Percentiles rank a stretch among this genome's conserved stretches.
phyloP scores from a whole-genome alignment of 1,140 invertebrate genomes.

The Neodiprion lecontei region DNA sequence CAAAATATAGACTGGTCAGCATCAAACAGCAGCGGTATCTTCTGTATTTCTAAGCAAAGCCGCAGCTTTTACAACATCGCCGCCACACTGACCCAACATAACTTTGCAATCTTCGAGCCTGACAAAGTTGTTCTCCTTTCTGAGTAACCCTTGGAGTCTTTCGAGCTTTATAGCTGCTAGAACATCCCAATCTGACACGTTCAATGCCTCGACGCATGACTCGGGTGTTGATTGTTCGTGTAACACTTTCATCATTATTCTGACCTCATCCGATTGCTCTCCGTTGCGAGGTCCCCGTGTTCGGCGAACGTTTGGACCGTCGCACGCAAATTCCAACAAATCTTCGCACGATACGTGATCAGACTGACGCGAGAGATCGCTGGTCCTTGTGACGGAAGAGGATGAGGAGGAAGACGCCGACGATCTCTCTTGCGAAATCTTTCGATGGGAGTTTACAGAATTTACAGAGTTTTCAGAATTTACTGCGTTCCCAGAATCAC shows the following conservation, averaged over 20 bases:
- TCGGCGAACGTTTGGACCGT: conserved; percentile 72
- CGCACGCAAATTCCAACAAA: conserved; percentile 87
- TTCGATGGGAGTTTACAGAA: background rate
- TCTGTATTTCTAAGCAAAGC: conserved; percentile 52
- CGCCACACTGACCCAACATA: conserved; percentile 53
- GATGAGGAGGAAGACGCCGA: conserved; percentile 5
- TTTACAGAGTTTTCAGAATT: background rate
- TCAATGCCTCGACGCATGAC: conserved; percentile 80
- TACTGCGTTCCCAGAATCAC: background rate
- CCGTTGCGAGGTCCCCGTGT: conserved; percentile 78
- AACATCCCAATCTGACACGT: conserved; percentile 88
- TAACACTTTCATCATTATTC: conserved; percentile 90
- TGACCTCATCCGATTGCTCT: conserved; percentile 86
- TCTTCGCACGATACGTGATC: conserved; percentile 94
- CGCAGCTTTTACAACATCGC: conserved; percentile 56
- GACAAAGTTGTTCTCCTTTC: conserved; percentile 55
- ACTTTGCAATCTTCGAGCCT: conserved; percentile 54
- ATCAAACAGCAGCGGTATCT: conserved; percentile 54
- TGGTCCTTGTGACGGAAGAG: conserved; percentile 21
- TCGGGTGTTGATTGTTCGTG: conserved; percentile 81
- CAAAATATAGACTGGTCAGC: conserved; percentile 17
- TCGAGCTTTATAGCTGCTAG: conserved; percentile 88
- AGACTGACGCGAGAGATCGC: conserved; percentile 53
- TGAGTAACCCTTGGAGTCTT: conserved; percentile 73
- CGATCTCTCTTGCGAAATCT: conserved; percentile 21